Percentiles rank a stretch among this genome's conserved stretches.
phyloP scores from a whole-genome alignment of 64 coral and sea anemone genomes.

The Stylophora pistillata region DNA sequence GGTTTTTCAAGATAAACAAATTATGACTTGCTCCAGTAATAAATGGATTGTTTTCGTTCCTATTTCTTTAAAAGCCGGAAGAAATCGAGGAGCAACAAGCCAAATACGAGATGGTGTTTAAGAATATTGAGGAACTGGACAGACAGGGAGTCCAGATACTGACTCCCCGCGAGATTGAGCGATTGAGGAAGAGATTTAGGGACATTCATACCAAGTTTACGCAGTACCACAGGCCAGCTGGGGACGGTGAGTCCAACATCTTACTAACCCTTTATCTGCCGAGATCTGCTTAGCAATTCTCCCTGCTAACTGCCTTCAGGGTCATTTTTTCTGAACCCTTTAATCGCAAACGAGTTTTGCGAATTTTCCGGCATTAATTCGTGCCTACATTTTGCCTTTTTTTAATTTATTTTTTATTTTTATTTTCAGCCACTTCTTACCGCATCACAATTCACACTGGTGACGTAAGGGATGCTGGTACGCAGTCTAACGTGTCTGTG shows the following conservation, averaged over 20 bases:
- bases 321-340: too few relatives aligned
- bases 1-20: too few relatives aligned
- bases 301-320: too few relatives aligned
- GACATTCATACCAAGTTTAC: slow-evolving; percentile 67
- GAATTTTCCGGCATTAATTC: too few relatives aligned
- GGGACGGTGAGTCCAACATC: slow-evolving; percentile 27
- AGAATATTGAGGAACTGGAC: slow-evolving; percentile 75
- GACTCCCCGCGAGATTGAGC: slow-evolving; percentile 53
- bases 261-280: background rate
- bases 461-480: slow-evolving; percentile 92
- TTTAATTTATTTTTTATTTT: background rate
- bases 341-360: too few relatives aligned
- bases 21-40: too few relatives aligned
- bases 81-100: slow-evolving; percentile 68
- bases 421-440: slow-evolving; percentile 66
- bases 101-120: slow-evolving; percentile 73
- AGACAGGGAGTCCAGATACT: slow-evolving; percentile 71
- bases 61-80: slow-evolving; percentile 23
- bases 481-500: slow-evolving; percentile 80
- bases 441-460: slow-evolving; percentile 91
- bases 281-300: background rate
- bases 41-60: background rate
- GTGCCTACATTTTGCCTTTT: background rate
- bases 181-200: slow-evolving; percentile 57
- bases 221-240: slow-evolving; percentile 67